Evolutionary conservation across 1,140 invertebrate species (phyloP).

Genomic region (Pollicipes pollicipes): DNA sequence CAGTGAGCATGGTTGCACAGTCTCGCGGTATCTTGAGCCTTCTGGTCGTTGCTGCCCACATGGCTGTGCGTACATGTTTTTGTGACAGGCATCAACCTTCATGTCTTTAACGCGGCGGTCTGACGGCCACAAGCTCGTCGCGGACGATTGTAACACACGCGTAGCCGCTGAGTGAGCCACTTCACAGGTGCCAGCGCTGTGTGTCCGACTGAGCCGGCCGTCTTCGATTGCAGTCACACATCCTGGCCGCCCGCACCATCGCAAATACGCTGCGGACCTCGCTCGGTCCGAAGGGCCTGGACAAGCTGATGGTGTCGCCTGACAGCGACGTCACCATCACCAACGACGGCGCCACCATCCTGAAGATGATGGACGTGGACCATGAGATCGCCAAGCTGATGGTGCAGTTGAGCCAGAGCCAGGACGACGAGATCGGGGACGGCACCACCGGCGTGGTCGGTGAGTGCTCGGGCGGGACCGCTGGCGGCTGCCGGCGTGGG

Average conservation of each 20-base stretch:
- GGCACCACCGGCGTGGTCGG: slow-evolving; percentile 97
- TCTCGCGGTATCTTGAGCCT: too few relatives aligned
- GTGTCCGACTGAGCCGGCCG: too few relatives aligned
- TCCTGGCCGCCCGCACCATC: slow-evolving; percentile 94
- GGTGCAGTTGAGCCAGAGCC: slow-evolving; percentile 97
- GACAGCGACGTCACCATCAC: slow-evolving; percentile 85
- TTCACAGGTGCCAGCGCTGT: too few relatives aligned
- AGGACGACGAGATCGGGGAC: slow-evolving; percentile 98
- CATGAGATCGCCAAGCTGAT: slow-evolving; percentile 95
- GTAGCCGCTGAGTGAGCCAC: too few relatives aligned
- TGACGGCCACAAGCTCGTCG: too few relatives aligned
- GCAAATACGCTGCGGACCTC: slow-evolving; percentile 92
- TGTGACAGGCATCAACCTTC: too few relatives aligned
- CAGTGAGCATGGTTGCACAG: too few relatives aligned
- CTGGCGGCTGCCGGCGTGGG: too few relatives aligned
- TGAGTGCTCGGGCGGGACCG: slow-evolving; percentile 25
- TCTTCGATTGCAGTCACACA: slow-evolving; percentile 91
- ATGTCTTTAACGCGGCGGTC: too few relatives aligned
- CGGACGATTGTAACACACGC: too few relatives aligned
- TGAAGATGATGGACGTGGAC: slow-evolving; percentile 91
- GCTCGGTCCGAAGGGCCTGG: slow-evolving; percentile 95
- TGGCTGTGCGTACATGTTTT: too few relatives aligned
- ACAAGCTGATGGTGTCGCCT: slow-evolving; percentile 89
- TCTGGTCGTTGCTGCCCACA: too few relatives aligned
- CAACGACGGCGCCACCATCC: slow-evolving; percentile 97